Evolutionary conservation across 2,113 vertebrate species (phyloP).

Genomic region (Pomatostomus ruficeps): DNA sequence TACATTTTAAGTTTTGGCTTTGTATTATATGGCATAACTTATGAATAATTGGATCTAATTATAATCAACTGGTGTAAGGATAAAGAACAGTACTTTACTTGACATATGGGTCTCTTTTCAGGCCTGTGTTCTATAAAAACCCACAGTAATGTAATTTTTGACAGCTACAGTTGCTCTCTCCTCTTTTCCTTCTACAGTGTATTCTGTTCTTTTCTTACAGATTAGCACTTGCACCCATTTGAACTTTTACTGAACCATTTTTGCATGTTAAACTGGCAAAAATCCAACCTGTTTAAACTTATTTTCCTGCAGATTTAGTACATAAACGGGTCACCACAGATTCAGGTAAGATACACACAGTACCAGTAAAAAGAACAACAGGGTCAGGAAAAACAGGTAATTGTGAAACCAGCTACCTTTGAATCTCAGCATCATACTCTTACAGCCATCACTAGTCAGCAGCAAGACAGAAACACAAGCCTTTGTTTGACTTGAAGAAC

Average conservation of each 20-base stretch:
- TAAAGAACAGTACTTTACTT: neutral
- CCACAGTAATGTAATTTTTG: neutral
- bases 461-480: neutral
- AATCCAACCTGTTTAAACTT: neutral
- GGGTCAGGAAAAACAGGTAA: neutral
- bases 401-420: neutral
- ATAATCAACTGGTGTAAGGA: neutral
- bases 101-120: neutral
- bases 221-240: neutral
- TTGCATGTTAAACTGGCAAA: neutral
- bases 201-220: neutral
- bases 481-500: neutral
- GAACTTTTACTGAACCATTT: neutral
- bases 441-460: neutral
- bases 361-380: neutral
- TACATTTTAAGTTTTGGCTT: neutral
- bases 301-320: neutral
- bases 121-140: neutral
- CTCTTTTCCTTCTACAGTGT: neutral
- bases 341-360: neutral
- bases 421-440: neutral
- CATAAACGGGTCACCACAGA: neutral
- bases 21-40: neutral
- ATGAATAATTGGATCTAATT: neutral
- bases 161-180: neutral